Percentiles rank a stretch among this genome's conserved stretches.
These are phyloP conservation scores for Indicator indicator DNA, from an alignment of 2,113 vertebrate genomes.

Conservation along the genomic window DNA sequence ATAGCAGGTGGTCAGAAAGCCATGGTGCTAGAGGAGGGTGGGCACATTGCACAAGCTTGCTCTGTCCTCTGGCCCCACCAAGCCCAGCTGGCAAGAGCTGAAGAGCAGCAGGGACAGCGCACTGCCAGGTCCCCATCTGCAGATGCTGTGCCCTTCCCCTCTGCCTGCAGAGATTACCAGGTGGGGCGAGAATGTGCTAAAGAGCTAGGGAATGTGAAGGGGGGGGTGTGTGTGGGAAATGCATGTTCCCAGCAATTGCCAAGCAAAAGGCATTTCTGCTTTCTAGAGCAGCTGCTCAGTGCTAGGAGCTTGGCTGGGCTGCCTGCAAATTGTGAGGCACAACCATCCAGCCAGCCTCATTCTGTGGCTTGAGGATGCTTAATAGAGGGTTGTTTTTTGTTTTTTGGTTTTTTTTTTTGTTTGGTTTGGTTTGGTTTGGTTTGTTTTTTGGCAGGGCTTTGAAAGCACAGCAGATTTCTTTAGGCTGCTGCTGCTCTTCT, in stretches of 20 bases:
- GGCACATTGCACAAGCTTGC: too few relatives aligned
- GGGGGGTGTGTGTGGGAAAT: too few relatives aligned
- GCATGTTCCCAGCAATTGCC: background rate
- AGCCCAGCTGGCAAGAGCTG: too few relatives aligned
- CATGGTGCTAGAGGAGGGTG: background rate
- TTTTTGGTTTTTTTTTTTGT: background rate
- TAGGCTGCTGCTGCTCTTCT: background rate
- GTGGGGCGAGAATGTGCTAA: background rate
- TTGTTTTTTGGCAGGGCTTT: background rate
- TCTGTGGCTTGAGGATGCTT: background rate
- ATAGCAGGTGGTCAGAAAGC: background rate
- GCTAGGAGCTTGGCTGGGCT: background rate
- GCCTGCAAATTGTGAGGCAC: background rate
- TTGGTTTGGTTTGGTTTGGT: background rate
- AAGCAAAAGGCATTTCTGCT: background rate
- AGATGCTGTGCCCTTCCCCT: background rate
- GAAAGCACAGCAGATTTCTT: background rate
- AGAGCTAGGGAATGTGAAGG: background rate
- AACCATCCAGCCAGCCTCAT: background rate
- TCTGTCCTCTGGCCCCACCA: background rate
- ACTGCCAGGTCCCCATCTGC: fast-evolving
- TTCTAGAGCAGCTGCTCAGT: background rate
- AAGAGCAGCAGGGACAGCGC: background rate
- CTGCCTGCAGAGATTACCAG: background rate
- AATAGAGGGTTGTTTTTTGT: background rate